A percentile compares a stretch with the other conserved stretches of the same genome.
Conservation (phyloP, 2,888 invertebrate genomes). For the Eupithecia insigniata region DNA sequence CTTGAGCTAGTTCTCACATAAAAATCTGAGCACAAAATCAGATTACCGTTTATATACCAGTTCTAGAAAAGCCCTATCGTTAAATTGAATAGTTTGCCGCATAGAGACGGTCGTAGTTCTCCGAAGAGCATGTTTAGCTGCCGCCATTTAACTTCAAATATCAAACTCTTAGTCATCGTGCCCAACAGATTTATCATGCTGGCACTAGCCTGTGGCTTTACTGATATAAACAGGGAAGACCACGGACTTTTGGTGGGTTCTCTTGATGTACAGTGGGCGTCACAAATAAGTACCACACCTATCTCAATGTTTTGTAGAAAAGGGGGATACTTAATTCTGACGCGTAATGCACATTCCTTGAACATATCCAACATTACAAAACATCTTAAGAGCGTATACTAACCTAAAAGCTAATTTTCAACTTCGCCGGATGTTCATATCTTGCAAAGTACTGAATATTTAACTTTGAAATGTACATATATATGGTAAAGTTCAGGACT, state of each 20-base stretch:
- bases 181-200: slow-evolving; percentile 37
- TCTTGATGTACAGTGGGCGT: too few relatives aligned
- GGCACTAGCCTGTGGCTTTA: not conserved
- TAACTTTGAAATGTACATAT: too few relatives aligned
- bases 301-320: too few relatives aligned
- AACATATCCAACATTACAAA: too few relatives aligned
- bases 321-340: too few relatives aligned
- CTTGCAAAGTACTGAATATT: too few relatives aligned
- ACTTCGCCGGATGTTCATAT: too few relatives aligned
- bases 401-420: too few relatives aligned
- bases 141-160: slow-evolving; percentile 68
- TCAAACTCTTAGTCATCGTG: slow-evolving; percentile 69
- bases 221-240: not conserved
- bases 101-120: slow-evolving; percentile 54
- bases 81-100: slow-evolving; percentile 49
- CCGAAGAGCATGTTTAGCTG: slow-evolving; percentile 41
- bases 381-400: too few relatives aligned
- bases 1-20: not conserved
- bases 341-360: too few relatives aligned
- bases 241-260: not conserved
- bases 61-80: slow-evolving; percentile 43
- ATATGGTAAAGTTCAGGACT: too few relatives aligned
- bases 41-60: slow-evolving; percentile 3
- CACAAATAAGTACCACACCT: too few relatives aligned
- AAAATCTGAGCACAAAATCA: not conserved